A percentile compares a stretch with the other conserved stretches of the same genome.
phyloP scores from a whole-genome alignment of 2,797 vertebrate genomes.

The Argentina silus region DNA sequence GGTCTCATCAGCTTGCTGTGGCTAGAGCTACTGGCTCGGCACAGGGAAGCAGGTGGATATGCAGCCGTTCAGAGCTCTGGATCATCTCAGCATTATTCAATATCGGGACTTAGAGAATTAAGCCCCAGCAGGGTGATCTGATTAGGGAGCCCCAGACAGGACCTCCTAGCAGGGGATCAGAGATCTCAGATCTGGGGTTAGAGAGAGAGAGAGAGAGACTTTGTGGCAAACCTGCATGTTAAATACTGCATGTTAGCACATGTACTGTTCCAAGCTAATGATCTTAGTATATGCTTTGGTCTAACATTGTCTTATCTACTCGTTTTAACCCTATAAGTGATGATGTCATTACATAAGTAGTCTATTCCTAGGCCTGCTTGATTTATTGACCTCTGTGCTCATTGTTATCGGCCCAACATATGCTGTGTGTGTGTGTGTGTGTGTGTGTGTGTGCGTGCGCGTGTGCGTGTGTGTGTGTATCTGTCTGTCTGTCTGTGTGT shows the following conservation, averaged over 20 bases:
- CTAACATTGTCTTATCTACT: not conserved
- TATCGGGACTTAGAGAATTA: constrained; percentile 38
- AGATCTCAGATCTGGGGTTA: constrained; percentile 46
- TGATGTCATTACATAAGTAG: constrained; percentile 43
- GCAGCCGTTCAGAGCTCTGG: constrained; percentile 16
- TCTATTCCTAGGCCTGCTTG: not conserved
- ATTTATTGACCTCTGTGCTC: constrained; percentile 26
- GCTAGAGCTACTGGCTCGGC: constrained; percentile 1
- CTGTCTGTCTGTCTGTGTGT: too few species aligned
- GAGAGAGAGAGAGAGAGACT: constrained; percentile 9
- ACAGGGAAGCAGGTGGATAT: constrained; percentile 45
- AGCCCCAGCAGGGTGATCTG: constrained; percentile 58
- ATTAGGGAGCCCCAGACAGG: constrained; percentile 56
- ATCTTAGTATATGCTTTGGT: not conserved
- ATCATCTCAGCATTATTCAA: constrained; percentile 49
- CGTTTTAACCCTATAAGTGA: constrained; percentile 32
- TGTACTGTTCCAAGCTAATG: constrained; percentile 8
- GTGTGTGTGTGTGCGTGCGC: too few species aligned
- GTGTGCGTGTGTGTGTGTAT: too few species aligned
- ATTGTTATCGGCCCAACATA: constrained; percentile 20
- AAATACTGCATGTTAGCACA: not conserved
- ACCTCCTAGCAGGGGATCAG: constrained; percentile 57
- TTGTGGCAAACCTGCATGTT: not conserved
- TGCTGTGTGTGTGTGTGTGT: too few species aligned
- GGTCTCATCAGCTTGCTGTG: constrained; percentile 29